Evolutionary conservation across 2,797 vertebrate genomes (phyloP), one percentile per base, ranked within the genome.

Genomic region (Varecia variegata): DNA sequence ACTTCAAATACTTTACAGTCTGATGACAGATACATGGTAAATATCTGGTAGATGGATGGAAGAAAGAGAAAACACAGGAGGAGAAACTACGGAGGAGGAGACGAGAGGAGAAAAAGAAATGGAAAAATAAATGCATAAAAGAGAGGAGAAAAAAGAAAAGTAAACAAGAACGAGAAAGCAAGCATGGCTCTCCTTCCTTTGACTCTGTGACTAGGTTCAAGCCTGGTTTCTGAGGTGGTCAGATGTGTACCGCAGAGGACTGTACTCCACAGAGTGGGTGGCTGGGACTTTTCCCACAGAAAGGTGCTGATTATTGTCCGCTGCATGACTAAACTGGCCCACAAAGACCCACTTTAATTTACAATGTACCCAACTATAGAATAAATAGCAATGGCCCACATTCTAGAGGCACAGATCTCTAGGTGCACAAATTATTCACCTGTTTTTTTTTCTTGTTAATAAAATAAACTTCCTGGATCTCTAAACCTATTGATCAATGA

Each of bases 381-480:
- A 76, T 35, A 15, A 76, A 62, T 0, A 84, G 70, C 32, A 4
- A 14, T n/a, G 27, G 71, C 71, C 58, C 38, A 15, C 1, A 56
- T 25, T 45, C 67, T 25, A 40, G 68, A 92, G 23, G 45, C 81
- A 68, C 7, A 21, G 15, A 73, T 71, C 50, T 50, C 0, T 27
- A 50, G 2, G 50, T 50, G 32, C 45, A 77, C 71, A 85, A 21
- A 82, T 40, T 14, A 91, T 23, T 52, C n/a, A 74, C 38, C 17
- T 45, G 13, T 30, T 62, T 65, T 67, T 60, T 73, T 62, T 82
- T 50, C 79, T 87, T 43, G 20, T 71, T 81, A 54, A 12, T 12
- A 62, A 65, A 90, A 68, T 47, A 56, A 85, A 83, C 27, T 30
- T 52, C 60, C 47, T 40, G 1, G 14, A 80, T 73, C 83, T 92